phyloP scores from a whole-genome alignment of 2,888 invertebrate genomes.

The Caenorhabditis sp. region DNA sequence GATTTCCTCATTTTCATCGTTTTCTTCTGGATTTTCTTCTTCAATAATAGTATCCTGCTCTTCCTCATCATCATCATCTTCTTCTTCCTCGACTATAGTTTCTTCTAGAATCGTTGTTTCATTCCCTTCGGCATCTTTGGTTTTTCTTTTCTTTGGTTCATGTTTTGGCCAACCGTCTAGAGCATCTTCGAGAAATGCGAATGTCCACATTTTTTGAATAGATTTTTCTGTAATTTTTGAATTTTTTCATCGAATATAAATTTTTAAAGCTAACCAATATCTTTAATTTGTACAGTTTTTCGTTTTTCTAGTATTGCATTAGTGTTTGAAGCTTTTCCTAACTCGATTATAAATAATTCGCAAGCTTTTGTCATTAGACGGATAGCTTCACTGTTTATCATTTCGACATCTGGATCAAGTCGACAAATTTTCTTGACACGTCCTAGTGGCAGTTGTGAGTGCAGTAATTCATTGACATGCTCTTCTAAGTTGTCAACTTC shows the following conservation, averaged over 20 bases:
- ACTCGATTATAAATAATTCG: conserved; percentile 56
- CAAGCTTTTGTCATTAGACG: conserved; percentile 57
- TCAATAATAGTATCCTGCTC: conserved; percentile 2
- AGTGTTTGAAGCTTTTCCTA: conserved; percentile 54
- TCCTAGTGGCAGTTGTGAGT: conserved; percentile 44
- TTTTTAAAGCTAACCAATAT: conserved; percentile 48
- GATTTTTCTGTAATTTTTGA: conserved; percentile 50
- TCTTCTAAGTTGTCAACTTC: conserved; percentile 23
- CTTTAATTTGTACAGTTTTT: conserved; percentile 58
- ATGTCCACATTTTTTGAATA: conserved; percentile 51
- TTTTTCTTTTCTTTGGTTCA: conserved; percentile 34
- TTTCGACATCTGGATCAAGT: conserved; percentile 52
- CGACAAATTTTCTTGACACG: conserved; percentile 46
- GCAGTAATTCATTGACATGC: conserved; percentile 22
- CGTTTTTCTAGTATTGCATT: conserved; percentile 53
- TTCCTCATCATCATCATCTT: background rate
- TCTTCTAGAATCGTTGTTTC: conserved; percentile 9
- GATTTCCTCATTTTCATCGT: conserved; percentile 11
- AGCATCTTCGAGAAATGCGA: conserved; percentile 63
- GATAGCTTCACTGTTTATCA: conserved; percentile 52
- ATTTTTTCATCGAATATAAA: background rate
- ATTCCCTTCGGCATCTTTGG: background rate
- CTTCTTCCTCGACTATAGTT: conserved; percentile 7
- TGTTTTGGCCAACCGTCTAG: conserved; percentile 62
- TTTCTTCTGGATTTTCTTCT: conserved; percentile 7